Percentiles rank a stretch among this genome's conserved stretches.
These are phyloP conservation scores for Chalcis sispes DNA, from an alignment of 2,888 invertebrate genomes.

Conservation along the genomic window DNA sequence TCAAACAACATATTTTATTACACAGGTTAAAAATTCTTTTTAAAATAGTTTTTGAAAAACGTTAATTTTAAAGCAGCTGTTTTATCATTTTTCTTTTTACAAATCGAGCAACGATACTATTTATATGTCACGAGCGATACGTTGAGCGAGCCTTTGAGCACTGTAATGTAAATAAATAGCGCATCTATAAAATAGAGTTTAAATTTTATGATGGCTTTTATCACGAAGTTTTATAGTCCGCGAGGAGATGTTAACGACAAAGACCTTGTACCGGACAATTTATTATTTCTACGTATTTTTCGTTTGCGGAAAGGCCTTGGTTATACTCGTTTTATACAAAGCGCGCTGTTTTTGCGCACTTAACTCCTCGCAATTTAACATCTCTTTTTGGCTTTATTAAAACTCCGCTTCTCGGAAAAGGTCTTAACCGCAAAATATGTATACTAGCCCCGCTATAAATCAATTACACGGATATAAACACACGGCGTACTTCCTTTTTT, in stretches of 20 bases:
- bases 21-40: too few relatives aligned
- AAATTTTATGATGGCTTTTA: conserved; percentile 54
- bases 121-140: conserved; percentile 3
- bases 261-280: conserved; percentile 54
- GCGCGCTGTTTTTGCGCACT: conserved; percentile 46
- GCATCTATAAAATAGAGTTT: conserved; percentile 53
- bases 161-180: conserved; percentile 50
- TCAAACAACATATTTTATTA: too few relatives aligned
- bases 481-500: too few relatives aligned
- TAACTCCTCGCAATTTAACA: conserved; percentile 38
- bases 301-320: conserved; percentile 56
- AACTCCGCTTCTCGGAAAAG: too few relatives aligned
- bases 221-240: conserved; percentile 41
- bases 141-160: conserved; percentile 1
- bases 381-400: conserved; percentile 41
- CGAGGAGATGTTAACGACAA: conserved; percentile 52
- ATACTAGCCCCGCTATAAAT: too few relatives aligned
- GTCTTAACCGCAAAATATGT: too few relatives aligned
- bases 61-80: conserved; percentile 8
- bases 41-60: too few relatives aligned
- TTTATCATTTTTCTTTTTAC: conserved; percentile 20
- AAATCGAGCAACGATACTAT: conserved; percentile 6
- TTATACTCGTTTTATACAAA: conserved; percentile 40
- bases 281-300: conserved; percentile 56
- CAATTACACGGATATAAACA: too few relatives aligned